phyloP scores from a whole-genome alignment of 2,888 invertebrate genomes.

The Tipula lateralis region DNA sequence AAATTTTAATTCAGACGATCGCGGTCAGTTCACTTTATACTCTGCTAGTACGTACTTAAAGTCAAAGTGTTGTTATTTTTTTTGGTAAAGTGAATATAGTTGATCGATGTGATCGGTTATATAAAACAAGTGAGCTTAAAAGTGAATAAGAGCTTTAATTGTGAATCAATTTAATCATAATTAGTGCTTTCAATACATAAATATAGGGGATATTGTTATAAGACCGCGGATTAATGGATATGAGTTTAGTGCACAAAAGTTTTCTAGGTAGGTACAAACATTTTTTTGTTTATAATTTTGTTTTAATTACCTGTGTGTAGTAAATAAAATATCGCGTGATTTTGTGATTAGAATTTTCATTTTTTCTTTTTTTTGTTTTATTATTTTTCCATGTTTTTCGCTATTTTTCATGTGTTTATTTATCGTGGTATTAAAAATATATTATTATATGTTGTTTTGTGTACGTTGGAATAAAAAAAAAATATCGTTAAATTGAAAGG shows the following conservation, averaged over 20 bases:
- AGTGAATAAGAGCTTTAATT: not conserved
- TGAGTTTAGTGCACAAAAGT: not conserved
- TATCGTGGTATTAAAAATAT: not conserved
- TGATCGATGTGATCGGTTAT: not conserved
- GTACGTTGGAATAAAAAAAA: not conserved
- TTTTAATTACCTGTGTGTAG: not conserved
- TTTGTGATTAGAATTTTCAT: slow-evolving; percentile 11
- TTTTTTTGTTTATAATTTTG: not conserved
- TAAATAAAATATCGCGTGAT: not conserved
- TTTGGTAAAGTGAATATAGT: not conserved
- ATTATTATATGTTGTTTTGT: not conserved
- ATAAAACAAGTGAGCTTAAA: not conserved
- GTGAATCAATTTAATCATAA: not conserved
- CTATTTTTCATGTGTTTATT: slow-evolving; percentile 11
- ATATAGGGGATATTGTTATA: not conserved
- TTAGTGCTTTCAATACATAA: not conserved
- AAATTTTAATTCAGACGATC: not conserved
- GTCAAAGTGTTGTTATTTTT: not conserved
- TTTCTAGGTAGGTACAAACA: not conserved
- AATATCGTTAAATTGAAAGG: not conserved
- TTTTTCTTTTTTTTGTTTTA: too few species aligned
- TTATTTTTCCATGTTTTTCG: not conserved
- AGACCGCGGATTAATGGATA: not conserved
- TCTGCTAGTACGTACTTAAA: not conserved
- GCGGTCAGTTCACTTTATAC: not conserved